These are phyloP conservation scores for Chelonoidis abingdonii DNA, from an alignment of 2,113 vertebrate genomes.

Conservation along the genomic window DNA sequence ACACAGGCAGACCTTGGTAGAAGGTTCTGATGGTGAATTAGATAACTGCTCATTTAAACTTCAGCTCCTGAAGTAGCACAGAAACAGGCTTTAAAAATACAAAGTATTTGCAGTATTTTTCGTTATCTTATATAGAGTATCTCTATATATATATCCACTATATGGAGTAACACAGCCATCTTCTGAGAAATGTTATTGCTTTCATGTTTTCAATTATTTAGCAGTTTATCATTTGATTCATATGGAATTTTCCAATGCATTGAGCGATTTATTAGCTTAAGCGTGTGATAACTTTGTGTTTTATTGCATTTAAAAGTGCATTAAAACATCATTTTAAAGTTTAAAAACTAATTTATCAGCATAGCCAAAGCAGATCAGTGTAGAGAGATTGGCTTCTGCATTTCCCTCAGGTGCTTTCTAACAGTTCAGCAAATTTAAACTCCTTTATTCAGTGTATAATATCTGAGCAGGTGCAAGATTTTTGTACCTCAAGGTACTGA, in stretches of 20 bases:
- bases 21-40: conserved; percentile 37
- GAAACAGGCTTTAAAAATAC: conserved; percentile 47
- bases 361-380: neutral
- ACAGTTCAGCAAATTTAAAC: conserved; percentile 37
- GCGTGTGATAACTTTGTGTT: neutral
- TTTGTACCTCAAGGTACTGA: conserved; percentile 40
- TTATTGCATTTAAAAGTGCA: neutral
- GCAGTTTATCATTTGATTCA: conserved; percentile 38
- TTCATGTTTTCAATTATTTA: conserved; percentile 48
- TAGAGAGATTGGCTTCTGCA: neutral
- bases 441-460: neutral
- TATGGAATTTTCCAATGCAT: conserved; percentile 24
- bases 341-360: neutral
- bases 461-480: conserved; percentile 17
- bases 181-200: conserved; percentile 14
- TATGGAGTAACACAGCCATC: neutral
- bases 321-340: neutral
- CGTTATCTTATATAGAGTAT: conserved; percentile 9
- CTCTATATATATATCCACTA: neutral
- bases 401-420: neutral
- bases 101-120: conserved; percentile 17
- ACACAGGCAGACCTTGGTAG: neutral
- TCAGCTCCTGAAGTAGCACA: neutral
- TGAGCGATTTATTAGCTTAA: conserved; percentile 24
- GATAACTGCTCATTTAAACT: conserved; percentile 30